These are phyloP conservation scores for Zingel zingel DNA, from an alignment of 2,113 vertebrate genomes.

Conservation along the genomic window DNA sequence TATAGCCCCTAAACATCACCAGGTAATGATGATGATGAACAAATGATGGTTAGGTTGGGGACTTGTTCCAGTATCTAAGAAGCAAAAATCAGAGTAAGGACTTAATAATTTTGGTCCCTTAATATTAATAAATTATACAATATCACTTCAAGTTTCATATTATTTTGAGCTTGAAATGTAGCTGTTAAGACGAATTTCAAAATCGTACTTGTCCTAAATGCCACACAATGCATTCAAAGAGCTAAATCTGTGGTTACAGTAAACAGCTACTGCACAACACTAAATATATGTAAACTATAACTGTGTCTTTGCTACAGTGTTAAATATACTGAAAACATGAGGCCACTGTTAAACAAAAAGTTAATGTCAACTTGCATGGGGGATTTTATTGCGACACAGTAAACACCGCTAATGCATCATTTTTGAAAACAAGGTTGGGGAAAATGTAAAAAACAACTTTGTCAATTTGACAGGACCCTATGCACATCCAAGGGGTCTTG, in stretches of 20 bases:
- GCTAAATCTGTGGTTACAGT: background rate
- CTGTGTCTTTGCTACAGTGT: background rate
- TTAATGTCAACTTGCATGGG: conserved; percentile 5
- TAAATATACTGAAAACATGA: background rate
- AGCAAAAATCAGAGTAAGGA: background rate
- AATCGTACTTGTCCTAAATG: background rate
- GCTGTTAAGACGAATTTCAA: background rate
- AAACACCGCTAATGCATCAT: conserved; percentile 52
- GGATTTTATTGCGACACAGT: conserved; percentile 32
- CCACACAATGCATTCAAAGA: background rate
- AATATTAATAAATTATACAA: background rate
- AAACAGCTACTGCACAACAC: conserved; percentile 23
- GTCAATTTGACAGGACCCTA: conserved; percentile 66
- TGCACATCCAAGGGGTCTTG: conserved; percentile 64
- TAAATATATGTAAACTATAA: background rate
- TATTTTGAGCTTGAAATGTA: background rate
- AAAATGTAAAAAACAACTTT: conserved; percentile 51
- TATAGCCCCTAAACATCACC: background rate
- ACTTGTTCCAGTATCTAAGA: background rate
- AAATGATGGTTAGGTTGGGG: background rate
- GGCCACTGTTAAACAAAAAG: conserved; percentile 5
- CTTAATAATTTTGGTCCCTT: background rate
- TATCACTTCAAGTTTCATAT: background rate
- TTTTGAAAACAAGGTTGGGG: conserved; percentile 31
- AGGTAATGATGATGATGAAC: background rate